Evolutionary conservation across 2,888 invertebrate species (phyloP).

Genomic region (Polydrusus tereticollis): DNA sequence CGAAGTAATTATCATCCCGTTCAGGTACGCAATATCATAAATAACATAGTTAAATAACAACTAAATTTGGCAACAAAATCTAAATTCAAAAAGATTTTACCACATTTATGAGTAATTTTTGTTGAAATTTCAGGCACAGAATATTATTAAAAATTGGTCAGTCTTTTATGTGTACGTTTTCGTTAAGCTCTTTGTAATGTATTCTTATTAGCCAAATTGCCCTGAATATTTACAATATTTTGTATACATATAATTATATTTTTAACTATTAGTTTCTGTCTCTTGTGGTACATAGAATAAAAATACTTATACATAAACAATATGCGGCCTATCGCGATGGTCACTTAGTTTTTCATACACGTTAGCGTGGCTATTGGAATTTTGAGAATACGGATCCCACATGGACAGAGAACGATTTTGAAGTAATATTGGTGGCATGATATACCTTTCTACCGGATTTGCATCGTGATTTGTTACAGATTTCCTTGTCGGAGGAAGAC

Average conservation of each 20-base stretch:
- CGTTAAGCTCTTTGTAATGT: conserved; percentile 1
- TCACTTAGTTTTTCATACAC: conserved; percentile 67
- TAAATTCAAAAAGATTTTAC: not conserved
- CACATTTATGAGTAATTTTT: not conserved
- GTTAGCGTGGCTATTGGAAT: conserved; percentile 58
- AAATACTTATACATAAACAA: conserved; percentile 68
- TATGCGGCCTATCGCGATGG: conserved; percentile 66
- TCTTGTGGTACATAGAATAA: not conserved
- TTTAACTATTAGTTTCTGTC: not conserved
- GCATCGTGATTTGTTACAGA: conserved; percentile 27
- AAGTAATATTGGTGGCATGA: conserved; percentile 59
- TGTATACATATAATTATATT: not conserved
- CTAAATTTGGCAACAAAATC: not conserved
- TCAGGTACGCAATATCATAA: too few species aligned
- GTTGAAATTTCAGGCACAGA: not conserved
- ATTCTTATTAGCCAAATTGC: not conserved
- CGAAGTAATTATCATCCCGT: too few species aligned
- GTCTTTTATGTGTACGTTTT: conserved; percentile 2
- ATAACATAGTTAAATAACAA: not conserved
- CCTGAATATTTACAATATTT: not conserved
- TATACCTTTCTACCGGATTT: conserved; percentile 58
- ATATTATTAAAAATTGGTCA: conserved; percentile 1
- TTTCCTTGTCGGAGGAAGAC: conserved; percentile 50
- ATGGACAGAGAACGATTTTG: conserved; percentile 59
- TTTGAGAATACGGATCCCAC: conserved; percentile 61